Base-by-base conservation (phyloP, 2,888 invertebrate species). In the Epistrophe eligans region DNA sequence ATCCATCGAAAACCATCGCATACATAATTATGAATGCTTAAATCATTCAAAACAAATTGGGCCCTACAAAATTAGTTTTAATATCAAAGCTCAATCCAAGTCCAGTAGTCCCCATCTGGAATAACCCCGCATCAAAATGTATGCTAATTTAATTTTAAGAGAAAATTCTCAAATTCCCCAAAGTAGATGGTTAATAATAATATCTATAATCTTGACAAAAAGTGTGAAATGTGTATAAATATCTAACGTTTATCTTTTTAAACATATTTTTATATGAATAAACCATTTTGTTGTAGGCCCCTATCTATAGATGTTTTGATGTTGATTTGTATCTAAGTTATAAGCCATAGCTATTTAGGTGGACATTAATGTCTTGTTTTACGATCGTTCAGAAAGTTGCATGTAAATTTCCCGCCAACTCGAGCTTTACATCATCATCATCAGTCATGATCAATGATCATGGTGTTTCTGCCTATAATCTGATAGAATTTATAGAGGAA, bases 71-170 rank as follows among this genome's bases (percentile, higher is more conserved):
- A 62, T 62, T 62, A 24, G 38, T 13, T 45, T 64, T 45, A 4
- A 19, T 8, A 67, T 48, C 10, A 48, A 70, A 57, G 57, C 43
- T 24, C 17, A 82, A 72, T 45, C 13, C 48, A 79, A 79, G 45
- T 72, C 79, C 83, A 72, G 87, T 83, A 83, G 83, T 11, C 52
- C 13, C 15, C 17, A 43, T 43, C 17, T 52, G 79, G 87, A 76
- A 79, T 76, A 83, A 79, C 79, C 70, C 70, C 24, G 28, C 70
- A 15, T 15, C 55, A 0, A 15, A 13, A 24, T 48, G 77, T 85
- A 83, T 83, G 87, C 32, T 70, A 87, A 87, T 87, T 71, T 74
- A 11, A 8, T 55, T 52, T 48, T 40, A 10, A 8, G 43, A 60
- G 57, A 60, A 55, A 77, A 77, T 77, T 77, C 24, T 62, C 50